Percentiles rank a stretch among this genome's conserved stretches.
phyloP scores from a whole-genome alignment of 2,113 vertebrate genomes.

The Romanogobio albipinnatus region DNA sequence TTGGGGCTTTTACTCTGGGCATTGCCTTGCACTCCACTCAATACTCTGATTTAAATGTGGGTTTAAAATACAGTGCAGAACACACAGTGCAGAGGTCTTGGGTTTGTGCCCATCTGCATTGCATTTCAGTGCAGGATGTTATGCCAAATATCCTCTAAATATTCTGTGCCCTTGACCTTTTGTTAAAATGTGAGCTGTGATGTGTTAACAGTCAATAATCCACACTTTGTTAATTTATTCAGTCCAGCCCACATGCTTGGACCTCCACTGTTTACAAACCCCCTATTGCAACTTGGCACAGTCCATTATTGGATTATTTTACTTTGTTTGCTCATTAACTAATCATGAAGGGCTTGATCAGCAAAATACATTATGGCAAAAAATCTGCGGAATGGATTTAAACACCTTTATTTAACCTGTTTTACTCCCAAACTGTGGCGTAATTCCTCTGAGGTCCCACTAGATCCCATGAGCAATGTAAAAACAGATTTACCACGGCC shows the following conservation, averaged over 20 bases:
- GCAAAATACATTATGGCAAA: background rate
- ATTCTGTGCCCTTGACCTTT: slow-evolving; percentile 22
- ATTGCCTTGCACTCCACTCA: slow-evolving; percentile 28
- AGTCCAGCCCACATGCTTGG: background rate
- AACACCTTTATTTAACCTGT: background rate
- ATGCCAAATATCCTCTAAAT: slow-evolving; percentile 19
- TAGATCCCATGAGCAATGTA: background rate
- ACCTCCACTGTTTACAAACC: background rate
- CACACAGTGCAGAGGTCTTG: background rate
- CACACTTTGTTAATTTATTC: slow-evolving; percentile 22
- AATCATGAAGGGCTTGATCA: slow-evolving; percentile 6
- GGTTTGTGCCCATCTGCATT: slow-evolving; percentile 16
- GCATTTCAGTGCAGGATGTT: slow-evolving; percentile 21
- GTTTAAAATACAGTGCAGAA: slow-evolving; percentile 10
- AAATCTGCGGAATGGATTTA: background rate
- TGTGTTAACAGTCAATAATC: slow-evolving; percentile 20
- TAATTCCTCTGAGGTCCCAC: background rate
- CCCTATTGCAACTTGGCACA: background rate
- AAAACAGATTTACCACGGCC: background rate
- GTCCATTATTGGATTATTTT: slow-evolving; percentile 11
- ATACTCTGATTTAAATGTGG: slow-evolving; percentile 21
- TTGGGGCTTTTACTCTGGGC: slow-evolving; percentile 35
- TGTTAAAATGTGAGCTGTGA: background rate
- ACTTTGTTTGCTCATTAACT: background rate
- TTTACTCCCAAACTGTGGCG: background rate